Base-by-base conservation (phyloP, 2,888 invertebrate genomes). In the Hemithea aestivaria region DNA sequence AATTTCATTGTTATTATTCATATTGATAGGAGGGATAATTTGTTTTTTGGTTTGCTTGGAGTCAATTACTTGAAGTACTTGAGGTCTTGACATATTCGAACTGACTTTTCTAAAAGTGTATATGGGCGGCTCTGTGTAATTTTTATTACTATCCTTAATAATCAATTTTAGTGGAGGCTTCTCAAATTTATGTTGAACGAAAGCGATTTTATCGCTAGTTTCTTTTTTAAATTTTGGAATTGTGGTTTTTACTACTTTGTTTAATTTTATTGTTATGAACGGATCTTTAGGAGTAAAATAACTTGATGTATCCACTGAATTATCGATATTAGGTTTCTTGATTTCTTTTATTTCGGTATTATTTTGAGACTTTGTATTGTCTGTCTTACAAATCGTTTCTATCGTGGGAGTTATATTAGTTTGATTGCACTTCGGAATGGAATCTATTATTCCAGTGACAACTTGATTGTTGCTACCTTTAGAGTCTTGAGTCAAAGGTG, bases 21-120 rank as follows among this genome's bases (percentile, higher is more conserved):
- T 62, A 34, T n/a, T n/a, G n/a, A 67, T 70, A 0, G 41, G 21
- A 8, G 58, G 37, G 8, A 42, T 45, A 8, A 49, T 69, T 52
- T 63, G 62, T 43, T 69, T 74, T 53, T 69, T 78, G 43, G 51
- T 77, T 60, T 29, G 26, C 22, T 77, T 84, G 3, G 84, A 81
- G 68, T 91, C 91, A 39, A 90, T 83, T n/a, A 91, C 89, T 68
- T 90, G 89, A 56, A 91, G 65, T 36, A 91, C 82, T 71, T 91
- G 91, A 27, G 91, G 91, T 48, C 91, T 85, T 35, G 90, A 89
- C 91, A 91, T 91, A 53, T 76, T 78, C 26, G 60, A 58, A 40
- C 53, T 75, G 27, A 54, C 48, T 62, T 74, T 77, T 27, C 56
- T 65, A 33, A 59, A 58, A 29, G 67, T 59, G 32, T 48, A 58